Evolutionary conservation across 1,140 invertebrate genomes (phyloP).

Genomic region (Bombus fervidus): DNA sequence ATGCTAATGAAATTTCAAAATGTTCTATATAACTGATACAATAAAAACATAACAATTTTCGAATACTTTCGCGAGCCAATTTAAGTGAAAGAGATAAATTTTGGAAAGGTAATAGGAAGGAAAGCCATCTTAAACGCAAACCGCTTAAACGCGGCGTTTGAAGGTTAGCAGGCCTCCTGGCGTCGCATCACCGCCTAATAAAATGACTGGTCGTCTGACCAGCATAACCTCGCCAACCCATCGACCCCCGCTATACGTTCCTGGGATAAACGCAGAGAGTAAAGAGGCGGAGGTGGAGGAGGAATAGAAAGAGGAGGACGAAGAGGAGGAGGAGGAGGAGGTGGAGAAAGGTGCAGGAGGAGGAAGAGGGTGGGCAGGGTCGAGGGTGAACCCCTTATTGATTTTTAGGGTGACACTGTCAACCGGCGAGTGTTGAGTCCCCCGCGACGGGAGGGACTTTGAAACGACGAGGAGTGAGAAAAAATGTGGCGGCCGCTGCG

Average conservation of each 20-base stretch:
- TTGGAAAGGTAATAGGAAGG: background rate
- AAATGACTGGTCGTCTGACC: slow-evolving; percentile 74
- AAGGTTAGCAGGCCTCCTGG: slow-evolving; percentile 52
- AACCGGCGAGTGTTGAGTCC: slow-evolving; percentile 81
- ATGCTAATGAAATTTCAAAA: background rate
- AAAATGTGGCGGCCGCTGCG: slow-evolving; percentile 76
- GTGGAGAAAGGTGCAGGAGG: slow-evolving; percentile 70
- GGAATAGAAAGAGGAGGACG: slow-evolving; percentile 65
- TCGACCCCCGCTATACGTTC: slow-evolving; percentile 62
- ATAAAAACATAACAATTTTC: background rate
- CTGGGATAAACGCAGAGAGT: slow-evolving; percentile 61
- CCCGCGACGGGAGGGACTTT: slow-evolving; percentile 81
- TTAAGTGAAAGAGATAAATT: background rate
- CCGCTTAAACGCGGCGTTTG: slow-evolving; percentile 9
- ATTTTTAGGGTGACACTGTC: slow-evolving; percentile 87
- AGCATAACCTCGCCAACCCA: slow-evolving; percentile 69
- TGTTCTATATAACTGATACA: background rate
- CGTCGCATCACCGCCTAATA: slow-evolving; percentile 72
- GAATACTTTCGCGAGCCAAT: background rate
- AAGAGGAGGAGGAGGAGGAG: slow-evolving; percentile 68
- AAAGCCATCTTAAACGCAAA: background rate
- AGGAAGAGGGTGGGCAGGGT: slow-evolving; percentile 78
- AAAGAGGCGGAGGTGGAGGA: slow-evolving; percentile 32
- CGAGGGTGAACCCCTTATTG: slow-evolving; percentile 85
- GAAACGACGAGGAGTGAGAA: slow-evolving; percentile 67